A percentile compares a stretch with the other conserved stretches of the same genome.
Conservation (phyloP, 2,797 vertebrate genomes). For the Gobio occitaniae region DNA sequence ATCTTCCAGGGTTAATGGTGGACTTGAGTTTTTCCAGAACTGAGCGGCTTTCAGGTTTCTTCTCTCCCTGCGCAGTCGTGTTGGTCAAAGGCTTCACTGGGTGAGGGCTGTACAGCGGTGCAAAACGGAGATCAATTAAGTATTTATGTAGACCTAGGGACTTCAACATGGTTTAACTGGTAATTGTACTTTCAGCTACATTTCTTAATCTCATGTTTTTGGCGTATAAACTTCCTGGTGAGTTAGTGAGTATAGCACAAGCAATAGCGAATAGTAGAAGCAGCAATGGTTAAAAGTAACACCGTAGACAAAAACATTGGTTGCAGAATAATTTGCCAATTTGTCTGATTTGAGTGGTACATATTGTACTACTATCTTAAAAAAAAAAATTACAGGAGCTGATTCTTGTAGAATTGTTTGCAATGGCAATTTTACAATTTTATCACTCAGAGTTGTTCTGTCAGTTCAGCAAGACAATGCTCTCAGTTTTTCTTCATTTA, state of each 20-base stretch:
- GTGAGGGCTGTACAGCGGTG: conserved; percentile 84
- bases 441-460: not conserved
- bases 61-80: conserved; percentile 73
- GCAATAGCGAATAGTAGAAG: not conserved
- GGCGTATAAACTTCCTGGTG: not conserved
- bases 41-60: conserved; percentile 80
- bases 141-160: not conserved
- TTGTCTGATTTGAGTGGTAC: not conserved
- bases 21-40: conserved; percentile 90
- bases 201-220: not conserved
- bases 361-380: not conserved
- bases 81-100: conserved; percentile 91
- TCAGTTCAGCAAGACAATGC: not conserved
- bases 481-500: not conserved
- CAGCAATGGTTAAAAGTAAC: conserved; percentile 22
- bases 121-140: conserved; percentile 27
- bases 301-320: not conserved
- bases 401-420: not conserved
- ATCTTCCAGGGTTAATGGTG: conserved; percentile 77
- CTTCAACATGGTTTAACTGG: not conserved
- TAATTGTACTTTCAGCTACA: not conserved
- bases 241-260: not conserved
- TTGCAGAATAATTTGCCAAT: not conserved
- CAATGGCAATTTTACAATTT: not conserved
- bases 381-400: not conserved